These are phyloP conservation scores for Pseudomugil gertrudae DNA, from an alignment of 2,797 vertebrate species.

Conservation along the genomic window DNA sequence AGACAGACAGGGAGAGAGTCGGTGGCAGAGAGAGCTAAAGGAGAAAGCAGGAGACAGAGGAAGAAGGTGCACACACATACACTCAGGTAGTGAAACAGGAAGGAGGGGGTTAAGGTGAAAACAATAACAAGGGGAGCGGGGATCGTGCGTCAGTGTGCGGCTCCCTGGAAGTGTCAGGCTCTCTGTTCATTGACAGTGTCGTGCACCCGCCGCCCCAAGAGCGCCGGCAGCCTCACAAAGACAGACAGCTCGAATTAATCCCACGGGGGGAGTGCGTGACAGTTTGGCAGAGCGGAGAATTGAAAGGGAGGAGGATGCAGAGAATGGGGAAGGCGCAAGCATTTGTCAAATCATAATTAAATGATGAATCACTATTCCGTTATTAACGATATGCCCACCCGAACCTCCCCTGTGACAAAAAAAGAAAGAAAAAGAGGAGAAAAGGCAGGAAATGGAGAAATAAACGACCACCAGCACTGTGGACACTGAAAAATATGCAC, in stretches of 20 bases:
- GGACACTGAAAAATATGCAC: slow-evolving; percentile 49
- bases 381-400: slow-evolving; percentile 89
- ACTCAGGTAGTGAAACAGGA: slow-evolving; percentile 36
- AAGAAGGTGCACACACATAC: slow-evolving; percentile 44
- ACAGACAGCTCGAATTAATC: slow-evolving; percentile 99
- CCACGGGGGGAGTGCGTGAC: slow-evolving; percentile 94
- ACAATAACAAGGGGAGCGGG: slow-evolving; percentile 81
- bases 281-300: slow-evolving; percentile 97
- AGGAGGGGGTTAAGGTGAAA: slow-evolving; percentile 83
- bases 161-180: slow-evolving; percentile 87
- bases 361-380: slow-evolving; percentile 99
- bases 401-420: slow-evolving; percentile 62
- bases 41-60: slow-evolving; percentile 38
- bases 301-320: slow-evolving; percentile 97
- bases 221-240: slow-evolving; percentile 91
- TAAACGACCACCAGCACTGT: slow-evolving; percentile 56
- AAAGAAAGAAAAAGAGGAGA: slow-evolving; percentile 19
- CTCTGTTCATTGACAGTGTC: slow-evolving; percentile 90
- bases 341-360: slow-evolving; percentile 99
- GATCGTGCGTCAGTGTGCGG: slow-evolving; percentile 80
- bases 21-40: slow-evolving; percentile 33
- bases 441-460: slow-evolving; percentile 54
- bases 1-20: slow-evolving; percentile 43
- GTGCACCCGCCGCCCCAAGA: slow-evolving; percentile 90
- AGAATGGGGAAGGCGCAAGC: slow-evolving; percentile 96